phyloP scores from a whole-genome alignment of 2,888 invertebrate genomes.

The Melieria omissa region DNA sequence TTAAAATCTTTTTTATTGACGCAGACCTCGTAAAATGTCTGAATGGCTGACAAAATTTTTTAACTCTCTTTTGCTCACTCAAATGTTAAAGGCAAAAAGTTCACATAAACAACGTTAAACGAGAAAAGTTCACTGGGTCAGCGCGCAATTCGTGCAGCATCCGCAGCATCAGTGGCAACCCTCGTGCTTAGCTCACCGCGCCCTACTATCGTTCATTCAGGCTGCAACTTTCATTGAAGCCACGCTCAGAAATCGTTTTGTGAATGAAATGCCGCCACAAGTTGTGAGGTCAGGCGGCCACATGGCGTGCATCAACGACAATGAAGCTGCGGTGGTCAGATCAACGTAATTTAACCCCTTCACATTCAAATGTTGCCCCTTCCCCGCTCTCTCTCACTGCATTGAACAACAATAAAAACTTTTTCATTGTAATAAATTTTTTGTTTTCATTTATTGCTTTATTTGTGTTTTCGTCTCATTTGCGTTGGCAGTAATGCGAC shows the following conservation, averaged over 20 bases:
- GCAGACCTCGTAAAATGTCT: too few relatives aligned
- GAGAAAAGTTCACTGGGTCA: conserved; percentile 10
- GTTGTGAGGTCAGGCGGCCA: conserved; percentile 24
- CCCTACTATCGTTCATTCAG: background rate
- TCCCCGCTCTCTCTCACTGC: background rate
- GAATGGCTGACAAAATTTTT: too few relatives aligned
- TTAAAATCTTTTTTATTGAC: too few relatives aligned
- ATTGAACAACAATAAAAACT: too few relatives aligned
- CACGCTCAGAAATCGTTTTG: conserved; percentile 7
- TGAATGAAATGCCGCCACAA: conserved; percentile 25
- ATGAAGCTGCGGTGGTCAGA: conserved; percentile 18
- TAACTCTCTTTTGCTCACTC: too few relatives aligned
- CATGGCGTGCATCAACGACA: background rate
- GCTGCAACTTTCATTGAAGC: background rate
- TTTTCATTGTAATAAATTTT: background rate
- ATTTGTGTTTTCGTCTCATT: background rate
- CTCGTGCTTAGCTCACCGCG: background rate
- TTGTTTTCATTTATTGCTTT: background rate
- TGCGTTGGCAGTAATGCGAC: conserved; percentile 2
- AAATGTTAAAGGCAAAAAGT: too few relatives aligned
- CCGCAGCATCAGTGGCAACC: background rate
- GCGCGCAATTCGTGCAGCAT: background rate
- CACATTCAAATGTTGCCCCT: conserved; percentile 3
- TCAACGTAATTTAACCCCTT: conserved; percentile 18
- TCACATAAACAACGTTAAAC: too few relatives aligned